Percentiles rank a stretch among this genome's conserved stretches.
phyloP scores from a whole-genome alignment of 1,140 invertebrate genomes.

The Eciton burchellii region DNA sequence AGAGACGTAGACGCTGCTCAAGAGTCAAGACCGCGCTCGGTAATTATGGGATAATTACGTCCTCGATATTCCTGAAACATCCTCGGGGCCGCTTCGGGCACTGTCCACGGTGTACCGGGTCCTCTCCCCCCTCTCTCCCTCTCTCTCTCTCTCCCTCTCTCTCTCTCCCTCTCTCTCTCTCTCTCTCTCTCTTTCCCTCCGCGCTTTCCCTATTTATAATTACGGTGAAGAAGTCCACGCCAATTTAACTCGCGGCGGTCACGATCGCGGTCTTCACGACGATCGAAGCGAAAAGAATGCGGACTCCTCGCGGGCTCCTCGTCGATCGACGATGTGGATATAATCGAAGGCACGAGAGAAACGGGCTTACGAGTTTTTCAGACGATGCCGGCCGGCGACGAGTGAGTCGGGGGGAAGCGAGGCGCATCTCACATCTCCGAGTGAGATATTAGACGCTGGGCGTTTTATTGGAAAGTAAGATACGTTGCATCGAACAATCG shows the following conservation, averaged over 20 bases:
- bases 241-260: slow-evolving; percentile 55
- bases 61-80: slow-evolving; percentile 85
- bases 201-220: slow-evolving; percentile 57
- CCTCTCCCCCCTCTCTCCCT: too few species aligned
- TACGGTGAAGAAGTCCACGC: slow-evolving; percentile 45
- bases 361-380: not conserved
- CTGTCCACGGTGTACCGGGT: slow-evolving; percentile 47
- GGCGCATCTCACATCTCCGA: too few species aligned
- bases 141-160: too few species aligned
- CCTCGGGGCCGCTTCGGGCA: slow-evolving; percentile 75
- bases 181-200: not conserved
- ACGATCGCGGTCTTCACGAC: slow-evolving; percentile 45
- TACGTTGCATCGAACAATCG: not conserved
- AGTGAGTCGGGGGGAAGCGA: too few species aligned
- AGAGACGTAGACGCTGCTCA: slow-evolving; percentile 69
- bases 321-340: slow-evolving; percentile 14
- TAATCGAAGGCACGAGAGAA: slow-evolving; percentile 13
- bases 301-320: not conserved
- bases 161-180: too few species aligned
- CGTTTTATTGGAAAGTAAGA: not conserved
- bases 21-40: slow-evolving; percentile 82
- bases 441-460: too few species aligned
- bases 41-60: slow-evolving; percentile 85
- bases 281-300: slow-evolving; percentile 42
- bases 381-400: not conserved